These are phyloP conservation scores for Antedon bifida DNA, from an alignment of 35 echinoderm and acorn worm species.

Conservation along the genomic window DNA sequence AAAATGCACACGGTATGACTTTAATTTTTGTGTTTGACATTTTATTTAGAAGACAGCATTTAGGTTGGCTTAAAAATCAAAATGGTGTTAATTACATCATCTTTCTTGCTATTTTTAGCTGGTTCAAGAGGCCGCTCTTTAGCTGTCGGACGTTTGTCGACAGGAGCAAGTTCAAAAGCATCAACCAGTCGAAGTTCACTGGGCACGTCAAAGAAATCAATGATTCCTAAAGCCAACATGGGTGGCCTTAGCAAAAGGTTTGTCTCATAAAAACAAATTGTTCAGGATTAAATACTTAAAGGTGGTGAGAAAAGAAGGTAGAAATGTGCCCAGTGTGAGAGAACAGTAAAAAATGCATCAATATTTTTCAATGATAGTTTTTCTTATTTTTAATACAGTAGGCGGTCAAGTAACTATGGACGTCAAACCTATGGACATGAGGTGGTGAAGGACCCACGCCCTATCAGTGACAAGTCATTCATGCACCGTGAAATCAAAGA, in stretches of 20 bases:
- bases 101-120: not conserved
- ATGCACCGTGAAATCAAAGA: conserved; percentile 83
- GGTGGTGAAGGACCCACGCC: conserved; percentile 47
- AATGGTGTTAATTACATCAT: no score
- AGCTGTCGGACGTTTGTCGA: not conserved
- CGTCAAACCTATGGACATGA: conserved; percentile 50
- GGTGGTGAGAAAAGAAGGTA: no score
- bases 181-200: not conserved
- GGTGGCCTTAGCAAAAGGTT: not conserved
- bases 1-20: not conserved
- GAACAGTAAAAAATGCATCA: no score
- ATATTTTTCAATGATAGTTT: no score
- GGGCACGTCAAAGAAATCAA: not conserved
- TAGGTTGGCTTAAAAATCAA: no score
- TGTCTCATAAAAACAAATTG: not conserved
- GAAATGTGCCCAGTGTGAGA: no score
- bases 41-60: no score
- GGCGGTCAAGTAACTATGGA: conserved; percentile 51
- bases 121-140: not conserved
- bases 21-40: no score
- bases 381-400: not conserved
- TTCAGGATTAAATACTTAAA: no score
- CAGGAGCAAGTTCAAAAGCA: not conserved
- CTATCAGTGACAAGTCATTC: conserved; percentile 58
- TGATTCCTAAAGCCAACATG: not conserved